Evolutionary conservation across 2,888 invertebrate genomes (phyloP), one percentile per base, ranked within the genome.

Genomic region (Drosophila stalkeri): DNA sequence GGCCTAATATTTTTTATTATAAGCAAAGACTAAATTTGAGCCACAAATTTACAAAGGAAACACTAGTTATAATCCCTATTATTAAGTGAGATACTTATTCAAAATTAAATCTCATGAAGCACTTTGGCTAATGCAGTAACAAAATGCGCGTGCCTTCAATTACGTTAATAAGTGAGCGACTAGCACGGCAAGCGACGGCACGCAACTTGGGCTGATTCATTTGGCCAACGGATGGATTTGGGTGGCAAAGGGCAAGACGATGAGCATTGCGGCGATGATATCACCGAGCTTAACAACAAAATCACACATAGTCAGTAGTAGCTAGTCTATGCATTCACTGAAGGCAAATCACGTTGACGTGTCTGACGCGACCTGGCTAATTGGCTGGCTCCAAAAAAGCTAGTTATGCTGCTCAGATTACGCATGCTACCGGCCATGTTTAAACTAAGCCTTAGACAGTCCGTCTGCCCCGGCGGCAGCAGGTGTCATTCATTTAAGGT

Each of bases 341-440:
- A 43, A 11, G 37, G 55, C 67, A 79, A 77, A 81, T 82, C 82
- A 79, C 59, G 64, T 54, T 63, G 62, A 69, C 68, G 55, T 64
- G 63, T 75, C 75, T 73, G 65, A 27, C 64, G 65, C 60, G 75
- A 72, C 57, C 61, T 72, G 76, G 71, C 86, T 85, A 85, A 85
- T 88, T 85, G 68, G 74, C 64, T 63, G 72, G 69, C 61, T 27
- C 55, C 80, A 51, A 71, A 67, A 63, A 72, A 75, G 82, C 6
- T 35, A 78, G 81, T 80, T 78, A 55, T 77, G 77, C 77, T 90
- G 77, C 75, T 90, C 78, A 54, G 66, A 72, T 90, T 90, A 79
- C 82, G 80, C 77, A 70, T 67, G 65, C 74, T 54, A 27, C 75
- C 73, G 82, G 77, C 75, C 81, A 64, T 86, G 72, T 74, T 77